Evolutionary conservation across 30 jellyfish, hydroid and myxozoan species (phyloP).

Genomic region (Aurelia aurita): DNA sequence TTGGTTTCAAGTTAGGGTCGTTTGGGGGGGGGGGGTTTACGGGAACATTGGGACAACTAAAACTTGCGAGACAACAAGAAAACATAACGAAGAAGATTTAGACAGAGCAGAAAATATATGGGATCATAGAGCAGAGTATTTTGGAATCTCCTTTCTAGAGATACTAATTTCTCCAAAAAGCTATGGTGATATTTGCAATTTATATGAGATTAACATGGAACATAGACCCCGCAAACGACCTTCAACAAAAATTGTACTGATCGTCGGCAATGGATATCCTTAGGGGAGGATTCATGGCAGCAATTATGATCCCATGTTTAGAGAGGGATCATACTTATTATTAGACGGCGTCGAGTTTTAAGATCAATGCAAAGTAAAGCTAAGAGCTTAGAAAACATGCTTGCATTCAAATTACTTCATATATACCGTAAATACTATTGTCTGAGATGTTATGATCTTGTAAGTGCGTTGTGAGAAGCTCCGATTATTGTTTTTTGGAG

Average conservation of each 20-base stretch:
- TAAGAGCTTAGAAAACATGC: conserved; percentile 18
- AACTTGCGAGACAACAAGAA: too few species aligned
- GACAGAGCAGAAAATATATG: too few species aligned
- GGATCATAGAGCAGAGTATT: too few species aligned
- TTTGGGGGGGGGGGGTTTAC: too few species aligned
- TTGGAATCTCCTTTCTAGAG: too few species aligned
- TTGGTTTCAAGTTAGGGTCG: too few species aligned
- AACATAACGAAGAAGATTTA: too few species aligned
- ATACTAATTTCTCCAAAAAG: too few species aligned
- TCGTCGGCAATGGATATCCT: neutral
- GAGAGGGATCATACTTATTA: conserved; percentile 33
- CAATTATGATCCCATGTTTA: conserved; percentile 44
- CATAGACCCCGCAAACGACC: too few species aligned
- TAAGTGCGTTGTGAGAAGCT: conserved; percentile 24
- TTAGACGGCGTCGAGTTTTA: conserved; percentile 62
- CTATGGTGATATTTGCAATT: too few species aligned
- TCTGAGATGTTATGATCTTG: conserved; percentile 26
- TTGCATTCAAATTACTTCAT: neutral
- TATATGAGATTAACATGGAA: neutral
- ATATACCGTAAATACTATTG: conserved; percentile 21
- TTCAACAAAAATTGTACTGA: neutral
- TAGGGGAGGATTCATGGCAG: conserved; percentile 44
- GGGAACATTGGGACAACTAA: too few species aligned
- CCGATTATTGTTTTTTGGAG: conserved; percentile 1
- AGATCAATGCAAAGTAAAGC: conserved; percentile 23